phyloP scores from a whole-genome alignment of 2,888 invertebrate species.

The Melanotus villosus region DNA sequence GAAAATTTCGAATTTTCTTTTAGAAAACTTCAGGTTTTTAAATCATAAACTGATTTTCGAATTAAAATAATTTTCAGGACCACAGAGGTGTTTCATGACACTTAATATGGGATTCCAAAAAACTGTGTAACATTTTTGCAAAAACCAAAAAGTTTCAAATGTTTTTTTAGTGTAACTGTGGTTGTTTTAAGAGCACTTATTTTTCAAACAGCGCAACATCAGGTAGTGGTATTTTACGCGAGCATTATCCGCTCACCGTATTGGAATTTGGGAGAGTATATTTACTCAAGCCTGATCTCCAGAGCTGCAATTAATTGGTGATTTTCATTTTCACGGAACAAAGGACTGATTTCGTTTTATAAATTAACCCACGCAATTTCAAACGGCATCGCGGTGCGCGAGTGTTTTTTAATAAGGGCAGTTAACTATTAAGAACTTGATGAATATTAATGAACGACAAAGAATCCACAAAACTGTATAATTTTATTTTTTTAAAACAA shows the following conservation, averaged over 20 bases:
- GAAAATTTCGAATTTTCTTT: too few relatives aligned
- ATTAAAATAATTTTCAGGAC: too few relatives aligned
- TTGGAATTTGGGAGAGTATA: constrained; percentile 55
- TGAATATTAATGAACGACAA: constrained; percentile 45
- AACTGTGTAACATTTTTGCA: too few relatives aligned
- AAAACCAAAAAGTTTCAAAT: too few relatives aligned
- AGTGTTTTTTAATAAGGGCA: constrained; percentile 50
- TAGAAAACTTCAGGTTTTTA: too few relatives aligned
- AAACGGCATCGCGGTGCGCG: constrained; percentile 49
- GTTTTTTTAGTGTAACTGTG: background rate
- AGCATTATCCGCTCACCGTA: constrained; percentile 57
- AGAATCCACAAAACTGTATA: constrained; percentile 43
- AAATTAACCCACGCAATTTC: constrained; percentile 59
- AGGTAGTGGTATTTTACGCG: constrained; percentile 57
- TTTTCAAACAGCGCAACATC: constrained; percentile 25
- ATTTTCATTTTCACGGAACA: constrained; percentile 61
- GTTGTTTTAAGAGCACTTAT: background rate
- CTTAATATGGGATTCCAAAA: too few relatives aligned
- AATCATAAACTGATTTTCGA: too few relatives aligned
- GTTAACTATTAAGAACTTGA: constrained; percentile 46
- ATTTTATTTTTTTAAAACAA: constrained; percentile 41
- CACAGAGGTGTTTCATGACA: too few relatives aligned
- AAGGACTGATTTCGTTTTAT: constrained; percentile 60
- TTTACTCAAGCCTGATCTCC: constrained; percentile 58
- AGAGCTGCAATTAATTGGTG: constrained; percentile 63